Percentiles rank a stretch among this genome's conserved stretches.
phyloP scores from a whole-genome alignment of 2,797 vertebrate genomes.

The Petrocephalus schoutedeni region DNA sequence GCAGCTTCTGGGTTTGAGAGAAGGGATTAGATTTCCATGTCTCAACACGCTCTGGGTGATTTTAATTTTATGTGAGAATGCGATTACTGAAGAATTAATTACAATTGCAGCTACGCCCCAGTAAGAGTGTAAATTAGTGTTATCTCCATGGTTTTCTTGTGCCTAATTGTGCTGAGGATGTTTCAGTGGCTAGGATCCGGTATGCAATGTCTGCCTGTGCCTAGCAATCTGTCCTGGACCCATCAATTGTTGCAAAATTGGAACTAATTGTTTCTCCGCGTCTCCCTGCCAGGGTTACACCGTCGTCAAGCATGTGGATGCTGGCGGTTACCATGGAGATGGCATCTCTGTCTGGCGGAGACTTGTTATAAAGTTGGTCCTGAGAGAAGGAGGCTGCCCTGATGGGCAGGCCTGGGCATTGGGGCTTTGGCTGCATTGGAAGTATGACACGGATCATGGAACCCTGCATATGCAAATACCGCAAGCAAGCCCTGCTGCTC shows the following conservation, averaged over 20 bases:
- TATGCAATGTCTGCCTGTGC: background rate
- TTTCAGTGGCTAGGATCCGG: background rate
- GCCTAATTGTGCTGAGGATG: background rate
- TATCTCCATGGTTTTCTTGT: background rate
- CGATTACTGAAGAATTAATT: constrained; percentile 13
- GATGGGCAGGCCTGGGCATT: background rate
- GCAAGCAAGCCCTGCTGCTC: background rate
- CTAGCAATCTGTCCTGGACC: background rate
- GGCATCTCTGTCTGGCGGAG: background rate
- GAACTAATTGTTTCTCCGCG: constrained; percentile 3
- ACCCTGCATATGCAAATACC: background rate
- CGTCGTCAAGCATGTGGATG: constrained; percentile 1
- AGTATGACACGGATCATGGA: background rate
- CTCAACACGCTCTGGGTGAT: background rate
- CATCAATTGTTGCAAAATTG: background rate
- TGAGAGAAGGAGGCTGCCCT: background rate
- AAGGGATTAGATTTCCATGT: background rate
- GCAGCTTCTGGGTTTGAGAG: background rate
- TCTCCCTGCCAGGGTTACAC: background rate
- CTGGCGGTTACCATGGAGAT: constrained; percentile 19
- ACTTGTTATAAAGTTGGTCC: background rate
- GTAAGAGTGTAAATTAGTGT: background rate
- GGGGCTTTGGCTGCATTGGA: background rate
- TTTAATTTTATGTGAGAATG: background rate
- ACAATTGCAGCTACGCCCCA: background rate